phyloP scores from a whole-genome alignment of 2,797 vertebrate genomes.

The Syngnathus acus region DNA sequence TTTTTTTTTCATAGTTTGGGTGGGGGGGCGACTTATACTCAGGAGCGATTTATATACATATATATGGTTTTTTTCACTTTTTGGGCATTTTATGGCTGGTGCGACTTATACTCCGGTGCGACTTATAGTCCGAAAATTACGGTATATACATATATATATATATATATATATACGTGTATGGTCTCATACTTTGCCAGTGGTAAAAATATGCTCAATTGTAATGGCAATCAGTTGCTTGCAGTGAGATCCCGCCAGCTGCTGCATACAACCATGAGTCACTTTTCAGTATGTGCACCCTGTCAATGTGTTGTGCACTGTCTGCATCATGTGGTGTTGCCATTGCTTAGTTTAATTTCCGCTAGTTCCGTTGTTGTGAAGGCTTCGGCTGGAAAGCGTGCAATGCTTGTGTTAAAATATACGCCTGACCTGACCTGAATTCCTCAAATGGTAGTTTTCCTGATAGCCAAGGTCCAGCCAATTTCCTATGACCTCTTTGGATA shows the following conservation, averaged over 20 bases:
- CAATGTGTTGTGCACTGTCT: background rate
- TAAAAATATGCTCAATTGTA: background rate
- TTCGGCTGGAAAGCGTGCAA: conserved; percentile 4
- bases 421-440: conserved; percentile 9
- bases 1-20: too few relatives aligned
- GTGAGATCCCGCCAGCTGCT: background rate
- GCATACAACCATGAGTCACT: background rate
- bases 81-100: too few relatives aligned
- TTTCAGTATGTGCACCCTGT: background rate
- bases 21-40: too few relatives aligned
- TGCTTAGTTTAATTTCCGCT: background rate
- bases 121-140: too few relatives aligned
- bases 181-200: conserved; percentile 1
- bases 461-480: conserved; percentile 19
- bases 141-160: too few relatives aligned
- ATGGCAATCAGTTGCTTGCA: background rate
- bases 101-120: too few relatives aligned
- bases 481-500: conserved; percentile 26
- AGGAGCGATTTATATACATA: too few relatives aligned
- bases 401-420: conserved; percentile 3
- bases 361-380: conserved; percentile 16
- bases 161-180: too few relatives aligned
- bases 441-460: conserved; percentile 6
- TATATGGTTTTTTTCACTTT: too few relatives aligned
- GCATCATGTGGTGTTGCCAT: background rate